These are phyloP conservation scores for Zygogramma bicolorata DNA, from an alignment of 2,888 invertebrate species.

Conservation along the genomic window DNA sequence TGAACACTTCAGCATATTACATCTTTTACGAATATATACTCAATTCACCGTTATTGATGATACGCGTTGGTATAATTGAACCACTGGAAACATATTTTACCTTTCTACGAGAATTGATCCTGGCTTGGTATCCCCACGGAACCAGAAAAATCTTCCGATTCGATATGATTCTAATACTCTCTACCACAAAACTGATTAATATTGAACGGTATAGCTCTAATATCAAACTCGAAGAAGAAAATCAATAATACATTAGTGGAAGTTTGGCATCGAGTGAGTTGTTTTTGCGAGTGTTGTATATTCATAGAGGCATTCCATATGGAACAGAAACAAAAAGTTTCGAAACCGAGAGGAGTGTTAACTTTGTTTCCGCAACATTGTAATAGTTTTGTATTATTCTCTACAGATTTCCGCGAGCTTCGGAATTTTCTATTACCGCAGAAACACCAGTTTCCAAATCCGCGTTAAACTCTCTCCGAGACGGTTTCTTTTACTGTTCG, in stretches of 20 bases:
- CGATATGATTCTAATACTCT: neutral
- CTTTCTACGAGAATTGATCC: too few relatives aligned
- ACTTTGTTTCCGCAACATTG: slow-evolving; percentile 5
- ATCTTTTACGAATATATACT: too few relatives aligned
- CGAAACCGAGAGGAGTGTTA: neutral
- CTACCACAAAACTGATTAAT: neutral
- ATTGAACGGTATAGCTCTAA: neutral
- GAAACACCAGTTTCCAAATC: neutral
- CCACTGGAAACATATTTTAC: neutral
- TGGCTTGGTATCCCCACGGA: too few relatives aligned
- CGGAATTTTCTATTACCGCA: slow-evolving; percentile 10
- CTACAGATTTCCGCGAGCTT: neutral
- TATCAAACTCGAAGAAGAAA: neutral
- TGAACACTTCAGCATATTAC: too few relatives aligned
- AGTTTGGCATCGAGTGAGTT: neutral
- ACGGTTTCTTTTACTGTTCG: neutral
- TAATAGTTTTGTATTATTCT: slow-evolving; percentile 12
- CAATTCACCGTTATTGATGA: too few relatives aligned
- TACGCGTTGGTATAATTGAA: too few relatives aligned
- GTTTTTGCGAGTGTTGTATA: neutral
- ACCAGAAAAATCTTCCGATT: neutral
- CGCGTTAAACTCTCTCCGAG: neutral
- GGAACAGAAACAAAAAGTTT: neutral
- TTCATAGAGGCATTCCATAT: neutral
- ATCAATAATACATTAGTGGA: neutral